Conservation (phyloP, 2,888 invertebrate genomes). For the Epicampocera succincta region DNA sequence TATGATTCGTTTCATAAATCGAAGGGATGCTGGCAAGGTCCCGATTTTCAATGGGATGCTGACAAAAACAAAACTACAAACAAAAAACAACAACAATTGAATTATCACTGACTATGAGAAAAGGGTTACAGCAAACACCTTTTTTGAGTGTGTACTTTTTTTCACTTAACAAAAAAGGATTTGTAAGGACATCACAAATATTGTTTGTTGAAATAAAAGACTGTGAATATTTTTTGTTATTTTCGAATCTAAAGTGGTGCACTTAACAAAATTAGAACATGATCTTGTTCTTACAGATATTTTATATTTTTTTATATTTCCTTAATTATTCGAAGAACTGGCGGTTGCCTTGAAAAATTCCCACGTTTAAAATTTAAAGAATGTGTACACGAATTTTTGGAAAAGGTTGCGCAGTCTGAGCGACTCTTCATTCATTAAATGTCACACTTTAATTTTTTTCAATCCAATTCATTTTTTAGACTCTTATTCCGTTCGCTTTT, state of each 20-base stretch:
- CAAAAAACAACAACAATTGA: conserved; percentile 14
- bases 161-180: conserved; percentile 46
- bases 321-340: conserved; percentile 48
- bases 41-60: conserved; percentile 22
- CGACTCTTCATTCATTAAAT: conserved; percentile 5
- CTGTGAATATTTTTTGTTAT: conserved; percentile 51
- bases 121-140: conserved; percentile 66
- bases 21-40: conserved; percentile 28
- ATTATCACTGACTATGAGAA: conserved; percentile 44
- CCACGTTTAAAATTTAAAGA: conserved; percentile 53
- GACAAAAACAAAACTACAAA: conserved; percentile 7
- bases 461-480: conserved; percentile 15
- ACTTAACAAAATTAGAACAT: conserved; percentile 21
- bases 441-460: conserved; percentile 36
- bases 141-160: conserved; percentile 23
- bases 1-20: conserved; percentile 22
- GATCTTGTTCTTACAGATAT: conserved; percentile 3
- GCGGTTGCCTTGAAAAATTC: conserved; percentile 42
- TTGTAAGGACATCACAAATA: conserved; percentile 57
- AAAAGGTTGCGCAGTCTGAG: conserved; percentile 1
- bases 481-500: conserved; percentile 40
- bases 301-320: background rate
- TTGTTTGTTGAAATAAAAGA: conserved; percentile 31
- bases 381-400: background rate
- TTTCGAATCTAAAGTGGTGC: conserved; percentile 9